Base-by-base conservation (phyloP, 2,797 vertebrate species). In the Allobates femoralis region DNA sequence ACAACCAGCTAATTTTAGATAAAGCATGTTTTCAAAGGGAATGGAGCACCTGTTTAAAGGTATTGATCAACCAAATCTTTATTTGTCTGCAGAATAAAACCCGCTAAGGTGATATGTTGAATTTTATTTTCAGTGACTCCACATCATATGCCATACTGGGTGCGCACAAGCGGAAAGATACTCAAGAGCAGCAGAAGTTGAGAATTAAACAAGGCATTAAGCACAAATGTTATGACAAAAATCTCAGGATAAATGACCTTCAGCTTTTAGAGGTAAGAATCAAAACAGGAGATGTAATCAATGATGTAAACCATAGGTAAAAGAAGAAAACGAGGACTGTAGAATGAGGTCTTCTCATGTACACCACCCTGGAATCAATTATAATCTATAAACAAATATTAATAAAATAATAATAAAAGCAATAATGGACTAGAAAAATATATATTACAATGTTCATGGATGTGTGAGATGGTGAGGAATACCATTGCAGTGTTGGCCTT, bases 261-360 rank as follows among this genome's bases (percentile, higher is more conserved):
- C 67, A 75, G 62, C 69, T 86, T 53, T 19, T 86, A 66, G 26
- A 86, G 69, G 85, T 86, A 81, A 86, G 78, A 21, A 37, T 11
- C 1, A 71, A n/a, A 46, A 46, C 23, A 46, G 19, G 18, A 37
- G 8, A 37, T 8, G 19, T 21, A n/a, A 51, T 51, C 5, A 15
- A 11, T 4, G 50, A 51, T 5, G 56, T 58, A 58, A 3, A n/a
- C n/a, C 21, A 58, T 23, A 1, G 56, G 21, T 10, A 1, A 58
- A 23, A 58, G 0, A 19, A 58, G 56, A 58, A 21, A 4, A n/a
- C 21, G 1, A 23, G 8, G n/a, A 60, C 58, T n/a, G 58, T 51
- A 15, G 12, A 15, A 11, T 51, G 14, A 4, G 14, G 14, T 11
- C 14, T 5, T 5, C 2, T 11, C n/a, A n/a, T n/a, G n/a, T n/a